phyloP scores from a whole-genome alignment of 2,113 vertebrate genomes.

The Recurvirostra avosetta region DNA sequence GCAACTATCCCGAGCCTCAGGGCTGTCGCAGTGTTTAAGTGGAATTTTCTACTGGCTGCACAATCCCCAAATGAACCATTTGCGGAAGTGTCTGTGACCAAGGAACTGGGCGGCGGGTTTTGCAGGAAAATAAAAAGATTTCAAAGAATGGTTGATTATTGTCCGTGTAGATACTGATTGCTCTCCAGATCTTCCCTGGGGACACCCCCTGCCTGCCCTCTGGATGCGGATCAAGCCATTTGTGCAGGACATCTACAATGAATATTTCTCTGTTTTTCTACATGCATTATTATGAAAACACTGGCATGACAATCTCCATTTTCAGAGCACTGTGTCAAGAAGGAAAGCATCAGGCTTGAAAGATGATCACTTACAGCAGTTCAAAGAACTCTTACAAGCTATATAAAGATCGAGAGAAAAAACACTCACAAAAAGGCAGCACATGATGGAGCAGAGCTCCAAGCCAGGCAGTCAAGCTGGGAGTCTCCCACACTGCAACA shows the following conservation, averaged over 20 bases:
- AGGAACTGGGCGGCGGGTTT: neutral
- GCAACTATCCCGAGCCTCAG: neutral
- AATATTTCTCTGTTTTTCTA: neutral
- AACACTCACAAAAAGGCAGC: constrained; percentile 1
- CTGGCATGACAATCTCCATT: neutral
- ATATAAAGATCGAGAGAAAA: neutral
- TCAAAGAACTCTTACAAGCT: constrained; percentile 37
- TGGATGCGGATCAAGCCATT: constrained; percentile 42
- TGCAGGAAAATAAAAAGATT: constrained; percentile 49
- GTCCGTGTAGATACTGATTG: constrained; percentile 15
- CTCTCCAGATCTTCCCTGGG: constrained; percentile 25
- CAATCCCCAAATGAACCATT: constrained; percentile 27
- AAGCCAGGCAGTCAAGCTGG: constrained; percentile 57
- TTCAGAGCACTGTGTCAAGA: constrained; percentile 28
- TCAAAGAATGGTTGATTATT: constrained; percentile 43
- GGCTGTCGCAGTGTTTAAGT: neutral
- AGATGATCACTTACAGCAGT: constrained; percentile 38
- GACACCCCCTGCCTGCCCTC: constrained; percentile 40
- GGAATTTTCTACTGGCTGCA: constrained; percentile 26
- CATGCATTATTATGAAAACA: constrained; percentile 5
- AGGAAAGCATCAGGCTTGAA: constrained; percentile 41
- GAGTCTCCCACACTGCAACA: constrained; percentile 37
- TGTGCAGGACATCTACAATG: constrained; percentile 24
- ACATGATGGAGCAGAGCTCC: constrained; percentile 21
- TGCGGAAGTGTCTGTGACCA: constrained; percentile 17